These are phyloP conservation scores for Cromileptes altivelis DNA, from an alignment of 2,113 vertebrate genomes.

Conservation along the genomic window DNA sequence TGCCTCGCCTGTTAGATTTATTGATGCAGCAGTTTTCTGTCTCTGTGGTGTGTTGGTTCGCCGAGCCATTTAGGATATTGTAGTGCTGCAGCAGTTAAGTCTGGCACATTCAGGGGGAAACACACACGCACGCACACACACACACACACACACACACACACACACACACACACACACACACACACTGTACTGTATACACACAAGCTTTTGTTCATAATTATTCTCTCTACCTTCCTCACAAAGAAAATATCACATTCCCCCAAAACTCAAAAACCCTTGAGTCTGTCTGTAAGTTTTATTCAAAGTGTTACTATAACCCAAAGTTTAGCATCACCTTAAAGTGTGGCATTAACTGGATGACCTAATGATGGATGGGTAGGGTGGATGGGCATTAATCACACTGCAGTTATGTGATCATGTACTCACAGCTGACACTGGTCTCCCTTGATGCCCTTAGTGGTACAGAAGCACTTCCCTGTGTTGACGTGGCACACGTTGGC, in stretches of 20 bases:
- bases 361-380: too few species aligned
- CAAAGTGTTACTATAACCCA: neutral
- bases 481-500: conserved; percentile 90
- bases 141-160: conserved; percentile 6
- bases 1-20: conserved; percentile 53
- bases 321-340: neutral
- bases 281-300: neutral
- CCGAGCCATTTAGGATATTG: conserved; percentile 68
- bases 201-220: neutral
- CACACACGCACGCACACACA: too few species aligned
- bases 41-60: conserved; percentile 21
- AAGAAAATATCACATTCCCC: neutral
- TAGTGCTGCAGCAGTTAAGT: conserved; percentile 42
- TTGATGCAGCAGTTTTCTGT: conserved; percentile 66
- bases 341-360: too few species aligned
- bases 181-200: neutral
- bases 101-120: conserved; percentile 25
- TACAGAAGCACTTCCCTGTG: conserved; percentile 92
- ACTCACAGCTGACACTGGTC: conserved; percentile 95
- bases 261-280: neutral
- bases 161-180: neutral
- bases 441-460: conserved; percentile 94
- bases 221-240: neutral
- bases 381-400: too few species aligned
- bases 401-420: neutral